Conservation (phyloP, 2,888 invertebrate genomes). For the Hermaeophaga mercurialis region DNA sequence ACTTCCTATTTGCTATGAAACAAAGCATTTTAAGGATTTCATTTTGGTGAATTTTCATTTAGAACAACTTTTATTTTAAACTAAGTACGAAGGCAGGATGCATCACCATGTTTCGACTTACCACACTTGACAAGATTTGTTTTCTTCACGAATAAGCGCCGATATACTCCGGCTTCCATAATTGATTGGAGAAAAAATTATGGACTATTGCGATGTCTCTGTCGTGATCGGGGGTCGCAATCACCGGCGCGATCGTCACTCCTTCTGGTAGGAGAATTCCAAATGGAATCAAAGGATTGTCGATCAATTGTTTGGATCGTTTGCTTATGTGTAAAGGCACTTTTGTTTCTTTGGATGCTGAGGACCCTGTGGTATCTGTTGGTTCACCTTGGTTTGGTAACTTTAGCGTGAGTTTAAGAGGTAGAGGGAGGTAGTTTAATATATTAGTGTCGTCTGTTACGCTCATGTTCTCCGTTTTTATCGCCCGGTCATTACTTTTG, state of each 20-base stretch:
- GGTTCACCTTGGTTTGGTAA: constrained; percentile 27
- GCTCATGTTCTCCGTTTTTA: constrained; percentile 26
- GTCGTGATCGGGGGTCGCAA: constrained; percentile 57
- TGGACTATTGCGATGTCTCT: constrained; percentile 61
- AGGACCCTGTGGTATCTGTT: constrained; percentile 5
- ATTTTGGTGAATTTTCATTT: constrained; percentile 25
- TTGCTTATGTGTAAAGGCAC: constrained; percentile 26
- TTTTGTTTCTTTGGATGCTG: constrained; percentile 8
- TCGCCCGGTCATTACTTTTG: constrained; percentile 27
- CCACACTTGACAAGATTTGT: constrained; percentile 45
- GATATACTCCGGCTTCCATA: constrained; percentile 64
- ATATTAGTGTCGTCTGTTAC: constrained; percentile 30
- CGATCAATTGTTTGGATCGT: constrained; percentile 44
- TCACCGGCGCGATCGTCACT: constrained; percentile 58
- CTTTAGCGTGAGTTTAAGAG: constrained; percentile 38
- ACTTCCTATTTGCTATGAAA: too few relatives aligned
- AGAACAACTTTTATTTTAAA: constrained; percentile 39
- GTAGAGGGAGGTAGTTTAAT: constrained; percentile 32
- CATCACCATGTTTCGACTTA: constrained; percentile 24
- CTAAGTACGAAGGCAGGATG: constrained; percentile 44
- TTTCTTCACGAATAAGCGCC: constrained; percentile 55
- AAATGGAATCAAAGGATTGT: constrained; percentile 57
- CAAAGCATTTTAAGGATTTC: neutral
- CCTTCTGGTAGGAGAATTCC: constrained; percentile 58
- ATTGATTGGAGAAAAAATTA: constrained; percentile 62